Evolutionary conservation across 2,113 vertebrate species (phyloP), one percentile per base, ranked within the genome.

Genomic region (Xerus inauris): DNA sequence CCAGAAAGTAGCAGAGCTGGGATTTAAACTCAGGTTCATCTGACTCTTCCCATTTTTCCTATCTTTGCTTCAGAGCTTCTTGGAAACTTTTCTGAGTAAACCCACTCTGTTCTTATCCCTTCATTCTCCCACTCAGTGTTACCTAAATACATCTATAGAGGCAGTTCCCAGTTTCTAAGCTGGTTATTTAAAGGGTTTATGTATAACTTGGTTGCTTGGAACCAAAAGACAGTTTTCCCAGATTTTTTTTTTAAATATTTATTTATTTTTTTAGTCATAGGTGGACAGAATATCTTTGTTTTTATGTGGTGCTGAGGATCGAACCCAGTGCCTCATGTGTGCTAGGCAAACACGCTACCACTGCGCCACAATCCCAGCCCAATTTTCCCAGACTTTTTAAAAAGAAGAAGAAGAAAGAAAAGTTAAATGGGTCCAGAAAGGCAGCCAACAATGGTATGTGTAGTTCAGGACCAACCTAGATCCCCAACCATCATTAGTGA

Each of bases 81-180:
- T 94, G 96, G 94, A 91, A 95, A 93, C 57, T 93, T 95, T 87
- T 96, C 75, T 80, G 75, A 95, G 91, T 49, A 84, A 96, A 67
- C 95, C 96, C 94, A 97, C 97, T 97, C 93, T 97, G 97, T 97
- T 96, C 97, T 91, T n/a, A 49, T 75, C 69, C 93, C 89, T 95
- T 93, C 73, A 3, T 45, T 62, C 96, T 98, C 97, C 97, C 96
- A 96, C 97, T 96, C 97, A 54, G 67, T 67, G 94, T 95, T 97
- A 97, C 97, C 93, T 97, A 97, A 98, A 97, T 95, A 97, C 93
- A 96, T 89, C 94, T 84, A 35, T 9, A 89, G 91, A 93, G 94
- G 89, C 92, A 71, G 87, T 38, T 89, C 96, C 88, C 88, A 91
- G 49, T 82, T 86, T 96, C 83, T 59, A 96, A 91, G 89, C 95